Conservation (phyloP, 1,140 invertebrate genomes). For the Eubasilissa regina region DNA sequence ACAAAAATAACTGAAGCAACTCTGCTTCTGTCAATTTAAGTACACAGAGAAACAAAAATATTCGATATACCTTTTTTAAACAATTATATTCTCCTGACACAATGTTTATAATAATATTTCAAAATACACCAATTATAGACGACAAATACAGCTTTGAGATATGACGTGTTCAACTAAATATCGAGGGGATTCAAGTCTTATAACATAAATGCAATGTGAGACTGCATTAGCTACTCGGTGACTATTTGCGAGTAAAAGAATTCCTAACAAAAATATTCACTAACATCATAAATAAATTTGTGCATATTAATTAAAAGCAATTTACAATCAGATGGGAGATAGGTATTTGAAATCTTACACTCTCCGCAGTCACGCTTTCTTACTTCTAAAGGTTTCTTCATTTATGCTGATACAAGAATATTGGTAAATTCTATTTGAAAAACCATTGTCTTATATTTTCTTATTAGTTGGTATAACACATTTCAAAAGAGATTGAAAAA, state of each 20-base stretch:
- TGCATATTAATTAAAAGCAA: slow-evolving; percentile 38
- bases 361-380: slow-evolving; percentile 12
- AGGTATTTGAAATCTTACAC: slow-evolving; percentile 15
- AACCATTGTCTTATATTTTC: not conserved
- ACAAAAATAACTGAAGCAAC: slow-evolving; percentile 30
- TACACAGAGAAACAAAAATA: slow-evolving; percentile 21
- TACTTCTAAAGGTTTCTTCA: slow-evolving; percentile 13
- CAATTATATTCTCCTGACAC: slow-evolving; percentile 8
- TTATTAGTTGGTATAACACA: not conserved
- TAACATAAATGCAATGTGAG: slow-evolving; percentile 27
- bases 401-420: slow-evolving; percentile 12
- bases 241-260: slow-evolving; percentile 36
- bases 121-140: slow-evolving; percentile 26
- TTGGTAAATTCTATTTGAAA: slow-evolving; percentile 1
- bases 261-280: slow-evolving; percentile 26
- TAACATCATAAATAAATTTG: slow-evolving; percentile 42
- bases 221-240: slow-evolving; percentile 11
- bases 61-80: slow-evolving; percentile 11
- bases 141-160: not conserved
- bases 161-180: too few species aligned
- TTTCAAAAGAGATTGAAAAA: not conserved
- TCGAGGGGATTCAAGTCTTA: slow-evolving; percentile 11
- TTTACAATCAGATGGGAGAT: slow-evolving; percentile 21
- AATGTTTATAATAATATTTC: not conserved
- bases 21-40: slow-evolving; percentile 37